Conservation (phyloP, 2,888 invertebrate species). For the Melinaea menophilus region DNA sequence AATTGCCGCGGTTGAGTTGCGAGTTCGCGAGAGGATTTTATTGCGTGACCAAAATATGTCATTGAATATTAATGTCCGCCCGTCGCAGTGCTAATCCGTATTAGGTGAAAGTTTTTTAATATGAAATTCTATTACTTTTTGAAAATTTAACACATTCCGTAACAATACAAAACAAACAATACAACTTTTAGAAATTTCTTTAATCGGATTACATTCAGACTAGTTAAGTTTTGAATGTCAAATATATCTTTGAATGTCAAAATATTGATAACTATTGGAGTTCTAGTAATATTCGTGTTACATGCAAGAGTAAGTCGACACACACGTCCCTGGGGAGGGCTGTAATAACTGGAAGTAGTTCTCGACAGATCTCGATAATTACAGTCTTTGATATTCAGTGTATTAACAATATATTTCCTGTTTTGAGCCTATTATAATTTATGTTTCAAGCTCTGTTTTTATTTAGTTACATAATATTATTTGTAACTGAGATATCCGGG, state of each 20-base stretch:
- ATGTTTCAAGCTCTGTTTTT: too few relatives aligned
- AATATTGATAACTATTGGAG: neutral
- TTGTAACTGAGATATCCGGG: too few relatives aligned
- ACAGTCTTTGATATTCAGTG: constrained; percentile 6
- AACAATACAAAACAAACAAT: neutral
- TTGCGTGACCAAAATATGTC: constrained; percentile 5
- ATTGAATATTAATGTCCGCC: constrained; percentile 3
- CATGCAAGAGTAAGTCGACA: neutral
- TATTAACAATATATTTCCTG: neutral
- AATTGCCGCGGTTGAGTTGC: constrained; percentile 3
- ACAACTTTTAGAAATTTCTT: neutral
- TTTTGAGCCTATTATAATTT: neutral
- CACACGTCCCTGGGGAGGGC: neutral
- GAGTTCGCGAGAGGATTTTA: constrained; percentile 4
- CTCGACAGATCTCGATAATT: constrained; percentile 11
- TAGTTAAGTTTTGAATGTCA: neutral
- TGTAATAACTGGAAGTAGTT: constrained; percentile 11
- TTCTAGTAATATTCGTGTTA: neutral
- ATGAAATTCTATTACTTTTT: neutral
- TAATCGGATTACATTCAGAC: too few relatives aligned
- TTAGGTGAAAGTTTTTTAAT: constrained; percentile 5
- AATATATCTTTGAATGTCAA: neutral
- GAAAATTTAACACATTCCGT: neutral
- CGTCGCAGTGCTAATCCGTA: neutral
- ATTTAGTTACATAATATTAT: too few relatives aligned